These are phyloP conservation scores for Bombus waltoni DNA, from an alignment of 1,140 invertebrate genomes.

Conservation along the genomic window DNA sequence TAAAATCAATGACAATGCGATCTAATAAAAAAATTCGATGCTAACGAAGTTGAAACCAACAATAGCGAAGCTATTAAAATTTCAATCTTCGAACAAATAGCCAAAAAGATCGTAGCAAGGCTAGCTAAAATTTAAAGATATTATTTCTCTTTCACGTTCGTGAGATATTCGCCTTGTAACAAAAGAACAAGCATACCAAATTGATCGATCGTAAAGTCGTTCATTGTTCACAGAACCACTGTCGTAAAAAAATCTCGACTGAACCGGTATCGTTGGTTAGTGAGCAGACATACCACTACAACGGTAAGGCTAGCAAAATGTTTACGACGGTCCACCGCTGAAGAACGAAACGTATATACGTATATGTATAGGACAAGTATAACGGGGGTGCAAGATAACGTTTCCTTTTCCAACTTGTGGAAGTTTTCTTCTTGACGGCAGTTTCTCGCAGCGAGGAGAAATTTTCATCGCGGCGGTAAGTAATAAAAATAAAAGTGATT, in stretches of 20 bases:
- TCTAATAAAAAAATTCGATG: no score
- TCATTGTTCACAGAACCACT: neutral
- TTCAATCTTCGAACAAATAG: no score
- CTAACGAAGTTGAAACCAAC: no score
- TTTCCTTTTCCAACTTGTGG: neutral
- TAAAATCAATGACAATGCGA: no score
- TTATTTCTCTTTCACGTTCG: neutral
- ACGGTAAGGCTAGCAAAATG: constrained; percentile 16
- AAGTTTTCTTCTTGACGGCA: no score
- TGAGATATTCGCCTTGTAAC: no score
- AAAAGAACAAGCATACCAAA: neutral
- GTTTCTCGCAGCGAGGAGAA: constrained; percentile 20
- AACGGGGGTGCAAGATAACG: neutral
- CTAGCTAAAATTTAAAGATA: neutral
- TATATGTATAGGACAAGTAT: no score
- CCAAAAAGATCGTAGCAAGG: no score
- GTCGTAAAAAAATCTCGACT: constrained; percentile 29
- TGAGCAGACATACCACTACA: neutral
- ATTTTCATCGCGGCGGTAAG: constrained; percentile 47
- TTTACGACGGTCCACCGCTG: constrained; percentile 20
- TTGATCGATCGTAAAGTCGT: neutral
- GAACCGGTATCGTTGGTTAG: neutral
- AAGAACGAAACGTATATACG: neutral
- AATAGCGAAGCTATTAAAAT: no score
- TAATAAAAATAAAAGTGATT: constrained; percentile 68